These are phyloP conservation scores for Conus canariensis DNA, from an alignment of 2,888 invertebrate species.

Conservation along the genomic window DNA sequence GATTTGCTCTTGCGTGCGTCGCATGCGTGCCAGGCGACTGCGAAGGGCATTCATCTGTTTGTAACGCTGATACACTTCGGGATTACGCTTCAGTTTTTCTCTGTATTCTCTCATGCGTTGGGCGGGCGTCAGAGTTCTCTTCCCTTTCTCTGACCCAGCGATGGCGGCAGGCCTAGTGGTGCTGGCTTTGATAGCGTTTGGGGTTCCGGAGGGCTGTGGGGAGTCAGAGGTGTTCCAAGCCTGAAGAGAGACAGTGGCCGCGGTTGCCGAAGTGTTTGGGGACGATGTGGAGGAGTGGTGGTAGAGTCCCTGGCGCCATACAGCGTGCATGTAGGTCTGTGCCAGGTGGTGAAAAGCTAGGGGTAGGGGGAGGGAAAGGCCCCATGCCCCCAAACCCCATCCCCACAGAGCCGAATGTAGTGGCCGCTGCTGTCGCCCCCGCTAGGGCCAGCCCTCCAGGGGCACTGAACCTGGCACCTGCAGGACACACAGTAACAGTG, in stretches of 20 bases:
- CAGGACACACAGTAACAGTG: slow-evolving; percentile 39
- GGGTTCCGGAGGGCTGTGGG: neutral
- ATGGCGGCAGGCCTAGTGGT: neutral
- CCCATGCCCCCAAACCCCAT: slow-evolving; percentile 7
- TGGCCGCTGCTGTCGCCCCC: slow-evolving; percentile 41
- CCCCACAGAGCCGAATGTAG: slow-evolving; percentile 38
- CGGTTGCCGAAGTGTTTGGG: neutral
- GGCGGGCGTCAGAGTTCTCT: slow-evolving; percentile 36
- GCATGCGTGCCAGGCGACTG: slow-evolving; percentile 42
- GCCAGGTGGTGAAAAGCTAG: slow-evolving; percentile 41
- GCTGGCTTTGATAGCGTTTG: neutral
- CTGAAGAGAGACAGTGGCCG: slow-evolving; percentile 37
- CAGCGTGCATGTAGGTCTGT: slow-evolving; percentile 45
- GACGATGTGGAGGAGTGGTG: slow-evolving; percentile 34
- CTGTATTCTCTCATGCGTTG: slow-evolving; percentile 42
- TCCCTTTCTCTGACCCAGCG: neutral
- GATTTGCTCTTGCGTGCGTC: slow-evolving; percentile 41
- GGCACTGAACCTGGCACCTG: slow-evolving; percentile 45
- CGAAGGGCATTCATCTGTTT: slow-evolving; percentile 44
- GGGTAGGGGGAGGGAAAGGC: slow-evolving; percentile 16
- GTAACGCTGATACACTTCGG: slow-evolving; percentile 44
- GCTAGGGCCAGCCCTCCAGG: slow-evolving; percentile 39
- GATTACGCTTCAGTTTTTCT: slow-evolving; percentile 41
- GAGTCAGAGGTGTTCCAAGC: slow-evolving; percentile 29
- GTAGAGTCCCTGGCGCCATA: slow-evolving; percentile 43